Evolutionary conservation across 2,888 invertebrate genomes (phyloP).

Genomic region (Ophion obscuratus): DNA sequence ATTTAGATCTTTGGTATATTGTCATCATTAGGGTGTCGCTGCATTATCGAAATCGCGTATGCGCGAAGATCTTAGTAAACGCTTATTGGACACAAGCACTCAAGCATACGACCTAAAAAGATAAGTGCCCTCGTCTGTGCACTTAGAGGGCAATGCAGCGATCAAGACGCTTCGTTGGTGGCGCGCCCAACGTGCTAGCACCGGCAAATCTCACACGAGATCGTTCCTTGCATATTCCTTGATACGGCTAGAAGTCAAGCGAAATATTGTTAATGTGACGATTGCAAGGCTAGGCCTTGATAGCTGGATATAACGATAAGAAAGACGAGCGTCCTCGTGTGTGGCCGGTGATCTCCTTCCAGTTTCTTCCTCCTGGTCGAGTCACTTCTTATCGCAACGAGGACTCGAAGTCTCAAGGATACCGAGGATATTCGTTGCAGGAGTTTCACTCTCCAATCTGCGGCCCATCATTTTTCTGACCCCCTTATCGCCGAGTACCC

Average conservation of each 20-base stretch:
- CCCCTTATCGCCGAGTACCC: constrained; percentile 26
- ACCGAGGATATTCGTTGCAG: constrained; percentile 34
- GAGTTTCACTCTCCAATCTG: constrained; percentile 18
- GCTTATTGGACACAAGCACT: background rate
- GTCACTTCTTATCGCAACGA: constrained; percentile 50
- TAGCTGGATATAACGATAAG: constrained; percentile 46
- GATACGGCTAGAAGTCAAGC: constrained; percentile 27
- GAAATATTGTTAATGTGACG: constrained; percentile 54
- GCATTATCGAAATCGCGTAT: background rate
- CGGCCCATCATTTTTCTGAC: constrained; percentile 17
- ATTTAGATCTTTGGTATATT: background rate
- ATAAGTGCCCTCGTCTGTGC: constrained; percentile 8
- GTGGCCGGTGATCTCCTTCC: constrained; percentile 62
- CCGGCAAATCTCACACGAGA: constrained; percentile 23
- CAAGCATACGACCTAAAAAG: constrained; percentile 14
- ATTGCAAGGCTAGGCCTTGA: constrained; percentile 28
- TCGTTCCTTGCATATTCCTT: constrained; percentile 10
- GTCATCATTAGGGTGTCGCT: background rate
- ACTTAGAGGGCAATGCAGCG: constrained; percentile 25
- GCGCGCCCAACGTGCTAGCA: constrained; percentile 2
- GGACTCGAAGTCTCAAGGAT: constrained; percentile 50
- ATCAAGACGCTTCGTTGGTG: constrained; percentile 50
- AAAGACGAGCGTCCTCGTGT: constrained; percentile 56
- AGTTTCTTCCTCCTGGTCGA: constrained; percentile 33
- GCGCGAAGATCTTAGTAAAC: background rate